These are phyloP conservation scores for Pterostichus niger DNA, from an alignment of 2,888 invertebrate genomes.

Conservation along the genomic window DNA sequence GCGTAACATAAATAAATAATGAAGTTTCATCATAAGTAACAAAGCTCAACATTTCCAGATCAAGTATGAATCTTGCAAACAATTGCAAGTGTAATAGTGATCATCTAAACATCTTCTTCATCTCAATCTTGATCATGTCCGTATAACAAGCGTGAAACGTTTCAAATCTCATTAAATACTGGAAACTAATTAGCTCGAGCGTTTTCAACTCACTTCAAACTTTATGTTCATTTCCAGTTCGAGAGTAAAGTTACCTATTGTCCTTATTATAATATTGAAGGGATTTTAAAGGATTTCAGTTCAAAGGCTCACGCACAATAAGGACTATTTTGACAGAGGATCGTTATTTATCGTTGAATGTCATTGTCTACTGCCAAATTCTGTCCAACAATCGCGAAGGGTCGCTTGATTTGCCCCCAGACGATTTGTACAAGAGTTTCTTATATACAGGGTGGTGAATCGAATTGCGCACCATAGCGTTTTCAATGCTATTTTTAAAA, in stretches of 20 bases:
- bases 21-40: too few relatives aligned
- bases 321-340: background rate
- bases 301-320: background rate
- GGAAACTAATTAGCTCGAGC: constrained; percentile 37
- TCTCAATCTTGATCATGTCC: background rate
- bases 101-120: background rate
- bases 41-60: background rate
- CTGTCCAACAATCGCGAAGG: background rate
- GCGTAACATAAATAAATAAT: too few relatives aligned
- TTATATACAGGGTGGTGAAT: too few relatives aligned
- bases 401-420: background rate
- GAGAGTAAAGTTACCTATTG: constrained; percentile 4
- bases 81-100: background rate
- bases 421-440: background rate
- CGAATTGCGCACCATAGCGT: too few relatives aligned
- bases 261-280: constrained; percentile 6
- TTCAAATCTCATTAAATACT: constrained; percentile 37
- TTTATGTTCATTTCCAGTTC: constrained; percentile 20
- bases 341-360: background rate
- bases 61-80: background rate
- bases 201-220: background rate
- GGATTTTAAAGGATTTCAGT: constrained; percentile 4
- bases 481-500: too few relatives aligned
- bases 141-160: constrained; percentile 29
- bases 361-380: background rate